These are phyloP conservation scores for Lordiphosa andalusiaca DNA, from an alignment of 2,888 invertebrate genomes.

Conservation along the genomic window DNA sequence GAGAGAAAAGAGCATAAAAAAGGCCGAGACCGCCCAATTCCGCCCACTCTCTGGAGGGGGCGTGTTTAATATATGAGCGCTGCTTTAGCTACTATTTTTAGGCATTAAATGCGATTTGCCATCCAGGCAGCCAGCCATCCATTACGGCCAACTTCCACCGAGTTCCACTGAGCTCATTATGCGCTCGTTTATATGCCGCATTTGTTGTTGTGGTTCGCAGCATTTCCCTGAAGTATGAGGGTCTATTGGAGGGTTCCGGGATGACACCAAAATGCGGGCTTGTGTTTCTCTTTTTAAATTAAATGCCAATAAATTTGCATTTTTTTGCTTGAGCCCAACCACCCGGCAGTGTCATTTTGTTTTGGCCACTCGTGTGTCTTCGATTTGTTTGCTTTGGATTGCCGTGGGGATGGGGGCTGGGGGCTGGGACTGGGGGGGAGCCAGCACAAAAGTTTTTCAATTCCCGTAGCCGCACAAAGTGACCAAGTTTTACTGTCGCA, in stretches of 20 bases:
- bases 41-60: constrained; percentile 34
- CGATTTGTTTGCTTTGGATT: constrained; percentile 48
- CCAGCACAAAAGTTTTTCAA: constrained; percentile 58
- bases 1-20: constrained; percentile 7
- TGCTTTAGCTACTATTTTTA: constrained; percentile 56
- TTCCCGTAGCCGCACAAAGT: constrained; percentile 49
- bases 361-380: constrained; percentile 43
- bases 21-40: constrained; percentile 3
- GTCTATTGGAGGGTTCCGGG: constrained; percentile 35
- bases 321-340: constrained; percentile 28
- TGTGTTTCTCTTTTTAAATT: constrained; percentile 59
- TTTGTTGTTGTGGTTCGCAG: constrained; percentile 64
- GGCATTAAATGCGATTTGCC: constrained; percentile 68
- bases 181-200: constrained; percentile 75
- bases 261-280: constrained; percentile 52
- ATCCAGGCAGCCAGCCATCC: constrained; percentile 40
- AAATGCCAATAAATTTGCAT: constrained; percentile 74
- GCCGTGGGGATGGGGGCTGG: constrained; percentile 15
- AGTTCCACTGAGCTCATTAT: constrained; percentile 70
- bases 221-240: constrained; percentile 54
- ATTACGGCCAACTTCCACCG: constrained; percentile 34
- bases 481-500: constrained; percentile 62
- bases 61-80: constrained; percentile 66
- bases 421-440: constrained; percentile 3
- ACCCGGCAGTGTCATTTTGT: constrained; percentile 59